Conservation (phyloP, 2,797 vertebrate genomes). For the Girardinus metallicus region DNA sequence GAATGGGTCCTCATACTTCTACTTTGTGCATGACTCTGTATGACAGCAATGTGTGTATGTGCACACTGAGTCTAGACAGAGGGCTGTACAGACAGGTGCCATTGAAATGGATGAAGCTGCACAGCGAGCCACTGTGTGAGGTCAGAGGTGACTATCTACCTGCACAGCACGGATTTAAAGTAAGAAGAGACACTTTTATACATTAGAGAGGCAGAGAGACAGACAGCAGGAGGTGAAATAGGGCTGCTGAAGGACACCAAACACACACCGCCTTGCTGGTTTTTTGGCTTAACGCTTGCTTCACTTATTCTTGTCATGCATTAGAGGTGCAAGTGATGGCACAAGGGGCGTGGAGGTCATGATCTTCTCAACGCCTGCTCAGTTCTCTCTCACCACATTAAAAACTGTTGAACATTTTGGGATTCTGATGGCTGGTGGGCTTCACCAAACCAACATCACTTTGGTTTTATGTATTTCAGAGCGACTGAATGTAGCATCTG, state of each 20-base stretch:
- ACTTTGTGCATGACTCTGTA: conserved; percentile 37
- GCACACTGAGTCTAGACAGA: conserved; percentile 34
- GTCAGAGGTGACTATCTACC: conserved; percentile 56
- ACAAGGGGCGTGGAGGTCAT: conserved; percentile 21
- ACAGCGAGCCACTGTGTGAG: conserved; percentile 31
- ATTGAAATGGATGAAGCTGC: conserved; percentile 65
- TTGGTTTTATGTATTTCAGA: conserved; percentile 35
- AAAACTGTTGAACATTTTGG: conserved; percentile 18
- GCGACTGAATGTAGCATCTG: conserved; percentile 6
- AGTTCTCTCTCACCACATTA: conserved; percentile 21
- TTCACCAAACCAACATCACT: neutral
- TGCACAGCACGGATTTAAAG: conserved; percentile 45
- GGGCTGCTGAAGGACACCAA: conserved; percentile 47
- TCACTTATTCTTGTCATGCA: conserved; percentile 45
- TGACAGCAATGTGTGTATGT: conserved; percentile 19
- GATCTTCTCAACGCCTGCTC: conserved; percentile 28
- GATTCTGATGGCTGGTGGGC: neutral
- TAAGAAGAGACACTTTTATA: conserved; percentile 42
- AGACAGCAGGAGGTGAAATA: conserved; percentile 35
- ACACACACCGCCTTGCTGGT: conserved; percentile 16
- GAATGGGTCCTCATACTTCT: neutral
- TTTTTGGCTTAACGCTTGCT: conserved; percentile 29
- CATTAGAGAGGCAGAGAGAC: conserved; percentile 25
- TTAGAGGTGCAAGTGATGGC: conserved; percentile 41
- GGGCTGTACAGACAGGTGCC: conserved; percentile 34